Conservation (phyloP, 1,140 invertebrate species). For the Orius insidiosus region DNA sequence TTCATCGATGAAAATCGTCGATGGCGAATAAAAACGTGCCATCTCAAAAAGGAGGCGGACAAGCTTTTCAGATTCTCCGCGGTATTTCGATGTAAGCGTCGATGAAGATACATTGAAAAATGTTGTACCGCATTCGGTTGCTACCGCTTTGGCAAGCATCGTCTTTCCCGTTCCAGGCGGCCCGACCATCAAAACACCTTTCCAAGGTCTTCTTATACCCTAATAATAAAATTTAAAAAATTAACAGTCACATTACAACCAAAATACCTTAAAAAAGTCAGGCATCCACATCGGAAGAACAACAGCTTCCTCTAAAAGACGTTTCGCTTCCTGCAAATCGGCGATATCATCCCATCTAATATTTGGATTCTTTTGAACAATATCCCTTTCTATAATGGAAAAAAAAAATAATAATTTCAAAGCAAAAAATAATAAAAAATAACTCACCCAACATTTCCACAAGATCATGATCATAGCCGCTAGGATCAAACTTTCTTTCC, state of each 20-base stretch:
- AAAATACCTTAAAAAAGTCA: conserved; percentile 80
- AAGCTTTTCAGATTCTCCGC: conserved; percentile 97
- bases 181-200: conserved; percentile 93
- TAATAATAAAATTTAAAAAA: not conserved
- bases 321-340: conserved; percentile 86
- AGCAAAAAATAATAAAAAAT: conserved; percentile 19
- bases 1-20: conserved; percentile 99
- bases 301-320: conserved; percentile 90
- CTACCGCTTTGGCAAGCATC: conserved; percentile 96
- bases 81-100: conserved; percentile 92
- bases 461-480: conserved; percentile 77
- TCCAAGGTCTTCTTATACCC: conserved; percentile 82
- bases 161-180: conserved; percentile 98
- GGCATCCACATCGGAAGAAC: conserved; percentile 97
- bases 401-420: not conserved
- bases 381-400: conserved; percentile 84
- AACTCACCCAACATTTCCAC: conserved; percentile 72
- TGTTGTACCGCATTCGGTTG: conserved; percentile 96
- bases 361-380: conserved; percentile 94
- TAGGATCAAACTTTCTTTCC: conserved; percentile 80
- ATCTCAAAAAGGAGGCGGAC: conserved; percentile 96
- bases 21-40: conserved; percentile 96
- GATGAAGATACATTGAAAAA: conserved; percentile 99
- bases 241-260: not conserved
- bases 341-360: conserved; percentile 97